phyloP scores from a whole-genome alignment of 2,888 invertebrate species.

The Lapara coniferarum region DNA sequence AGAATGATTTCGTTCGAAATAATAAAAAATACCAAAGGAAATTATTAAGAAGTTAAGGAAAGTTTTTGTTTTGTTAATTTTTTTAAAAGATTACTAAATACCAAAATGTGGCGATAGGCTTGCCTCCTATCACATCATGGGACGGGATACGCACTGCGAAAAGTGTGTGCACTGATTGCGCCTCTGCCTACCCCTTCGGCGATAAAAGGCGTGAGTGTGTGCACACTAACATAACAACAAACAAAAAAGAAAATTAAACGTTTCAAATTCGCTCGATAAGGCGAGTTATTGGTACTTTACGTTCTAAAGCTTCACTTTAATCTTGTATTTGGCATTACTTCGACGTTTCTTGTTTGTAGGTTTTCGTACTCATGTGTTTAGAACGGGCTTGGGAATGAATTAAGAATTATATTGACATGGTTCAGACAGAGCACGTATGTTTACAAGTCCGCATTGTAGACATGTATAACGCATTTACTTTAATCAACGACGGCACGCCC shows the following conservation, averaged over 20 bases:
- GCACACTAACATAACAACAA: too few relatives aligned
- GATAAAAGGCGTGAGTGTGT: too few relatives aligned
- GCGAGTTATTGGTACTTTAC: conserved; percentile 36
- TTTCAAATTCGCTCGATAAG: conserved; percentile 28
- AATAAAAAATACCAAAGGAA: too few relatives aligned
- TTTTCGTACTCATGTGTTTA: conserved; percentile 24
- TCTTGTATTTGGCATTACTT: conserved; percentile 33
- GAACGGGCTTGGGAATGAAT: conserved; percentile 10
- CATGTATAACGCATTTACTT: not conserved
- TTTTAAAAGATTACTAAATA: not conserved
- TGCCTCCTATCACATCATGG: too few relatives aligned
- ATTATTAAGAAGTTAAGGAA: too few relatives aligned
- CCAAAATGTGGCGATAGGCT: too few relatives aligned
- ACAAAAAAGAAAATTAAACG: conserved; percentile 47
- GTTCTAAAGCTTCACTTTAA: conserved; percentile 38
- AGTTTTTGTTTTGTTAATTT: too few relatives aligned
- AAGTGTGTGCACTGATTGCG: too few relatives aligned
- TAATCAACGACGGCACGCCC: not conserved
- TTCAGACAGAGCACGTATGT: too few relatives aligned
- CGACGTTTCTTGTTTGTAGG: conserved; percentile 26
- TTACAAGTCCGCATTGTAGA: not conserved
- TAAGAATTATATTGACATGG: not conserved
- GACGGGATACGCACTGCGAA: too few relatives aligned
- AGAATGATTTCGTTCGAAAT: too few relatives aligned
- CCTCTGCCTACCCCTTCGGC: too few relatives aligned